phyloP scores from a whole-genome alignment of 2,888 invertebrate genomes.

The Hypolimnas misippus region DNA sequence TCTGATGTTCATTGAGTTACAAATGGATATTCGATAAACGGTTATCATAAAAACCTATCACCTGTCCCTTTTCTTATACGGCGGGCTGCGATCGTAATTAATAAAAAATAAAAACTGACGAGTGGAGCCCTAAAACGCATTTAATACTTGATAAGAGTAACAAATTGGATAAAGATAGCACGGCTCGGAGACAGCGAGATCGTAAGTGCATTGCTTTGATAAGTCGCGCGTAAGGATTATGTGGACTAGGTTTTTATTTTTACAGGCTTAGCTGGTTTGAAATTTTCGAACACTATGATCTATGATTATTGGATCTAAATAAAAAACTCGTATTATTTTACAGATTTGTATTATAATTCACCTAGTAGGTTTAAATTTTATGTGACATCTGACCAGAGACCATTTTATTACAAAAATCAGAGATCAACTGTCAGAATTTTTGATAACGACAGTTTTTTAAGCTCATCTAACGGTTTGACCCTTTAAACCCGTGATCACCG shows the following conservation, averaged over 20 bases:
- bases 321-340: too few relatives aligned
- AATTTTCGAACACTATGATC: too few relatives aligned
- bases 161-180: slow-evolving; percentile 84
- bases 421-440: too few relatives aligned
- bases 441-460: too few relatives aligned
- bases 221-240: slow-evolving; percentile 54
- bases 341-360: too few relatives aligned
- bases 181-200: slow-evolving; percentile 77
- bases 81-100: slow-evolving; percentile 72
- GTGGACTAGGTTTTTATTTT: slow-evolving; percentile 17
- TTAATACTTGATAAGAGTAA: slow-evolving; percentile 84
- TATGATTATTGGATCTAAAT: too few relatives aligned
- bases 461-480: too few relatives aligned
- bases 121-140: slow-evolving; percentile 79
- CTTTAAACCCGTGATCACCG: too few relatives aligned
- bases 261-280: too few relatives aligned
- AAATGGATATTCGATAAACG: slow-evolving; percentile 71
- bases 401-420: too few relatives aligned
- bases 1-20: slow-evolving; percentile 38
- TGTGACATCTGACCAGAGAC: too few relatives aligned
- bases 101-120: slow-evolving; percentile 74
- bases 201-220: slow-evolving; percentile 82
- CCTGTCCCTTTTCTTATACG: slow-evolving; percentile 60
- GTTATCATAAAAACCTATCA: slow-evolving; percentile 75
- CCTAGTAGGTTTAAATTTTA: too few relatives aligned